Evolutionary conservation across 2,888 invertebrate species (phyloP).

Genomic region (Drosophila robusta): DNA sequence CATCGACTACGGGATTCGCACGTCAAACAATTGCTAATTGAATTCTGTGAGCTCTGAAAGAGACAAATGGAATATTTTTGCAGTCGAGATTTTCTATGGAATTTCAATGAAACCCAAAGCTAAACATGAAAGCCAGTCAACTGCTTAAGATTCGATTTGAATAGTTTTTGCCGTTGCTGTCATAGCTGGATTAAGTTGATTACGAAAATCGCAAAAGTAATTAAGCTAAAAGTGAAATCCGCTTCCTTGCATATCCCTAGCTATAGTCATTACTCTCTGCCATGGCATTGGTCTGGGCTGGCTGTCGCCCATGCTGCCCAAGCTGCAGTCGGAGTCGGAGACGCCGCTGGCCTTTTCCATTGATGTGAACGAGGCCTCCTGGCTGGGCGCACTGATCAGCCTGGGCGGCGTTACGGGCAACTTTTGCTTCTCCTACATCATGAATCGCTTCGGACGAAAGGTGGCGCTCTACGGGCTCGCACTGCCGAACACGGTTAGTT

Average conservation of each 20-base stretch:
- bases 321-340: conserved; percentile 64
- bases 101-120: too few species aligned
- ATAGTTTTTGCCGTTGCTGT: too few species aligned
- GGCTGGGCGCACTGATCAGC: conserved; percentile 81
- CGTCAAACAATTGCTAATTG: too few species aligned
- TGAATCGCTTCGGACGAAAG: conserved; percentile 81
- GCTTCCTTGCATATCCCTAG: conserved; percentile 47
- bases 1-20: too few species aligned
- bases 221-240: neutral
- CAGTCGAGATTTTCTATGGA: too few species aligned
- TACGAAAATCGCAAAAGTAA: too few species aligned
- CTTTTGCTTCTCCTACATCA: conserved; percentile 71
- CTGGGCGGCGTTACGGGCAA: conserved; percentile 82
- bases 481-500: conserved; percentile 82
- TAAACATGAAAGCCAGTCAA: too few species aligned
- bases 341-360: conserved; percentile 76
- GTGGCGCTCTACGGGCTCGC: conserved; percentile 75
- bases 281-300: conserved; percentile 83
- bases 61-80: too few species aligned
- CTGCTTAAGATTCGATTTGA: too few species aligned
- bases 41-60: too few species aligned
- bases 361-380: conserved; percentile 80
- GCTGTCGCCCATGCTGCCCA: conserved; percentile 80
- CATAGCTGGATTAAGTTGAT: too few species aligned
- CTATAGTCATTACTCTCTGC: conserved; percentile 76